phyloP scores from a whole-genome alignment of 2,113 vertebrate genomes.

The Vicugna pacos region DNA sequence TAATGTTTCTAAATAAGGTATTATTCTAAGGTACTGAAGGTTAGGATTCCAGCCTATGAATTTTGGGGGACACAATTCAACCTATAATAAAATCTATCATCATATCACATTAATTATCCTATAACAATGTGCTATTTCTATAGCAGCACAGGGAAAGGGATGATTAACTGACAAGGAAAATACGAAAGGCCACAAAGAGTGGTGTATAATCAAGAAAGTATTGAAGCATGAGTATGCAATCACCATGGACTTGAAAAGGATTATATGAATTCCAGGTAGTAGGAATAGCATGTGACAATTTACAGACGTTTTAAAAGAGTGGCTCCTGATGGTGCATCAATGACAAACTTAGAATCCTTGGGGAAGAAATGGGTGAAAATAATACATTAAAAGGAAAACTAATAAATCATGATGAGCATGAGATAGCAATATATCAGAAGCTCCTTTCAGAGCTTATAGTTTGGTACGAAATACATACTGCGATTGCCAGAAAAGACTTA shows the following conservation, averaged over 20 bases:
- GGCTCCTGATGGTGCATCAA: neutral
- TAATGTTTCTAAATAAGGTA: neutral
- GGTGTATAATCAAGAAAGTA: neutral
- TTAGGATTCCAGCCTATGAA: neutral
- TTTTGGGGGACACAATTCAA: neutral
- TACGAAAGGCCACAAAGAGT: neutral
- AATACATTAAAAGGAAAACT: neutral
- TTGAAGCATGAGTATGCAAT: neutral
- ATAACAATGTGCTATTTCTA: neutral
- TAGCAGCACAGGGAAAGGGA: neutral
- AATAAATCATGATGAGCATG: neutral
- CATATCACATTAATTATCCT: no score
- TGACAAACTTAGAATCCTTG: neutral
- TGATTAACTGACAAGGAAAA: neutral
- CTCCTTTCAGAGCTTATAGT: neutral
- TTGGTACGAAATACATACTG: neutral
- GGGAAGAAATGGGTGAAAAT: neutral
- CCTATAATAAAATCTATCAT: neutral
- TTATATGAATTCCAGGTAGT: neutral
- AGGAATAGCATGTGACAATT: neutral
- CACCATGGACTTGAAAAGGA: neutral
- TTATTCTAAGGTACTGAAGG: neutral
- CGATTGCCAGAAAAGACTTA: neutral
- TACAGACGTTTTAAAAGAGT: neutral
- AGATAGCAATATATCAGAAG: neutral